Evolutionary conservation across 2,113 vertebrate genomes (phyloP).

Genomic region (Thinocorus orbignyianus): DNA sequence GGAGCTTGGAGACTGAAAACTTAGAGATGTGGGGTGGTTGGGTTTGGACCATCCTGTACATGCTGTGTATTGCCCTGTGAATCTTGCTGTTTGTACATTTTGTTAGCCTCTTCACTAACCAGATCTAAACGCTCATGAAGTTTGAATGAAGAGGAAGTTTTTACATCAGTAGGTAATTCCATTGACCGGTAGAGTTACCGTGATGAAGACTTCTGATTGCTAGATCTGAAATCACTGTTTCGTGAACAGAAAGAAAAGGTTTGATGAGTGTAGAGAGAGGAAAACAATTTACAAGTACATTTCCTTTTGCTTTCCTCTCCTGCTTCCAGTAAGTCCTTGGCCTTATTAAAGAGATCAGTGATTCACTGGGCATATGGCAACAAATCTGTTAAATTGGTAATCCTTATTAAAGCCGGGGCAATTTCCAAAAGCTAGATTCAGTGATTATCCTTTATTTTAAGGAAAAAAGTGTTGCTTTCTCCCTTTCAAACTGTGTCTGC

Average conservation of each 20-base stretch:
- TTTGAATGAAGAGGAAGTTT: neutral
- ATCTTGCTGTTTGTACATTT: neutral
- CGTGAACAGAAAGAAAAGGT: neutral
- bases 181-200: neutral
- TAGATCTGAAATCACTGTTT: neutral
- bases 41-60: neutral
- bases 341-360: neutral
- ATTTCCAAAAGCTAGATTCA: neutral
- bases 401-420: neutral
- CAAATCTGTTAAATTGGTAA: neutral
- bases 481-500: neutral
- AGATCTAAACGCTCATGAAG: neutral
- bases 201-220: neutral
- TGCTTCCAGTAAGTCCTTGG: neutral
- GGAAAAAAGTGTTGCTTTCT: neutral
- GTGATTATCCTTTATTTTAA: neutral
- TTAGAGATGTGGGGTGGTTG: neutral
- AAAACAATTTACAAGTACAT: neutral
- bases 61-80: neutral
- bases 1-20: neutral
- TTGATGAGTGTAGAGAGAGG: neutral
- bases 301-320: neutral
- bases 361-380: constrained; percentile 15
- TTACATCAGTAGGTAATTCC: neutral
- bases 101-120: neutral